These are phyloP conservation scores for Masnerella sp. DNA, from an alignment of 2,888 invertebrate species.

Conservation along the genomic window DNA sequence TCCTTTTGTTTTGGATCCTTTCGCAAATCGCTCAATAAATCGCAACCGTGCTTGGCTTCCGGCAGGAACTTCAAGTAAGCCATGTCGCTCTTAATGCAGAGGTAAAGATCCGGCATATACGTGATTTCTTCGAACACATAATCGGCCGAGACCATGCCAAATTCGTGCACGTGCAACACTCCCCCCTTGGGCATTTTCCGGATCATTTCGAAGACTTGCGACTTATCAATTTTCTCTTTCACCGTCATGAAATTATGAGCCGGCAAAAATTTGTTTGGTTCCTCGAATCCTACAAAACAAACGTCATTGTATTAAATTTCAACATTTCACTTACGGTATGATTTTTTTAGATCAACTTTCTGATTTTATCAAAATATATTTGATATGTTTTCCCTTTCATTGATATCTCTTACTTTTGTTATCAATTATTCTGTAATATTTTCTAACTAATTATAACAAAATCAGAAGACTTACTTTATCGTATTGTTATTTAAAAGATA, in stretches of 20 bases:
- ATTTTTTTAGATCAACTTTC: too few species aligned
- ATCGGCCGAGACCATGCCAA: conserved; percentile 82
- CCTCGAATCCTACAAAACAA: conserved; percentile 65
- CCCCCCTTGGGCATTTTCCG: conserved; percentile 87
- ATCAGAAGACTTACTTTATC: too few species aligned
- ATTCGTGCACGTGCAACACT: conserved; percentile 84
- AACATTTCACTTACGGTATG: too few species aligned
- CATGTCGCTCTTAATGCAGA: conserved; percentile 73
- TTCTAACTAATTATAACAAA: too few species aligned
- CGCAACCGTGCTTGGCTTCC: conserved; percentile 60
- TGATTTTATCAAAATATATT: too few species aligned
- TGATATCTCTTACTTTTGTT: too few species aligned
- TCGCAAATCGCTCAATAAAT: conserved; percentile 66
- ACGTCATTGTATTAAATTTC: too few species aligned
- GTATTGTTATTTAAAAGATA: too few species aligned
- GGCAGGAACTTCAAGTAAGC: conserved; percentile 46
- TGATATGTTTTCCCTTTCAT: too few species aligned
- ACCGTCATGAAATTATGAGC: conserved; percentile 83
- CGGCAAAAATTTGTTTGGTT: conserved; percentile 80
- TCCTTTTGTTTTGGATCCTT: conserved; percentile 64
- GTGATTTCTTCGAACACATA: conserved; percentile 82
- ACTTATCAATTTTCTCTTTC: conserved; percentile 80
- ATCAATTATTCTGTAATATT: too few species aligned
- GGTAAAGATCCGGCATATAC: conserved; percentile 81
- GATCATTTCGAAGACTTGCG: conserved; percentile 84